Evolutionary conservation across 2,888 invertebrate species (phyloP).

Genomic region (Orthosia gothica): DNA sequence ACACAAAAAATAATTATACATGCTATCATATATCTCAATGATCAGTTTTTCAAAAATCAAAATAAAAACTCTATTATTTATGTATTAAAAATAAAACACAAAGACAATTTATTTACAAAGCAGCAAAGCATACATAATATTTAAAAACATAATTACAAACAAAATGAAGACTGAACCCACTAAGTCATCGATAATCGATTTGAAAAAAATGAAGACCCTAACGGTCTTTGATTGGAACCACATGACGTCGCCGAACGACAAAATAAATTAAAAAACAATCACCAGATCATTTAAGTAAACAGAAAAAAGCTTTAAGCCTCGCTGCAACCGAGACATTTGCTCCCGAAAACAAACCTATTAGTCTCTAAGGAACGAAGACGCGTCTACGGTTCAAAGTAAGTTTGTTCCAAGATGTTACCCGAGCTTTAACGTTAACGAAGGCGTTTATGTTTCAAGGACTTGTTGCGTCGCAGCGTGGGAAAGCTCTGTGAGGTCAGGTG

Average conservation of each 20-base stretch:
- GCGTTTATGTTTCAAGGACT: slow-evolving; percentile 83
- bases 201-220: slow-evolving; percentile 83
- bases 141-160: slow-evolving; percentile 43
- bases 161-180: slow-evolving; percentile 51
- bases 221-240: slow-evolving; percentile 89
- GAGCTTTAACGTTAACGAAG: slow-evolving; percentile 79
- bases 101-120: slow-evolving; percentile 28
- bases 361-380: slow-evolving; percentile 68
- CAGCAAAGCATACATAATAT: slow-evolving; percentile 25
- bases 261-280: slow-evolving; percentile 91
- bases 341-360: slow-evolving; percentile 83
- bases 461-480: slow-evolving; percentile 86
- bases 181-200: slow-evolving; percentile 75
- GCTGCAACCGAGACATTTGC: slow-evolving; percentile 86
- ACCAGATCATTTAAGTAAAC: slow-evolving; percentile 90
- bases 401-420: slow-evolving; percentile 74
- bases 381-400: slow-evolving; percentile 71
- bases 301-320: slow-evolving; percentile 87
- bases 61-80: neutral
- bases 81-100: slow-evolving; percentile 11
- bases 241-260: slow-evolving; percentile 87
- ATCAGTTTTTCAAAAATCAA: neutral
- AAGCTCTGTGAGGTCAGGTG: slow-evolving; percentile 90
- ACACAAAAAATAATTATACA: neutral
- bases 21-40: neutral